These are phyloP conservation scores for Anthopleura xanthogrammica DNA, from an alignment of 92 coral and sea anemone genomes.

Conservation along the genomic window DNA sequence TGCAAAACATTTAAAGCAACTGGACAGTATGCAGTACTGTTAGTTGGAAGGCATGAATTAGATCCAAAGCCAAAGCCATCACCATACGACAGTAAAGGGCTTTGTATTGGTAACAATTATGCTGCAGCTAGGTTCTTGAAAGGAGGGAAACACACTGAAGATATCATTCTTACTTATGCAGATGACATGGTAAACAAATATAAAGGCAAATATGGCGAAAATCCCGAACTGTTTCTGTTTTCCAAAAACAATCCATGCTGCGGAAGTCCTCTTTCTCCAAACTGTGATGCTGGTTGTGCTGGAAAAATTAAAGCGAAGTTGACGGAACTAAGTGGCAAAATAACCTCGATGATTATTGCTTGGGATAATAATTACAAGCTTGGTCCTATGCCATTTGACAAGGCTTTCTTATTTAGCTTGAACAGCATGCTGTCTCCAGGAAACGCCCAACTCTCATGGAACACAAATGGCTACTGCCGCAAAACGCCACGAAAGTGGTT, in stretches of 20 bases:
- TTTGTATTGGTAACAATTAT: neutral
- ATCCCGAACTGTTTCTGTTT: neutral
- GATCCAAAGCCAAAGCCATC: neutral
- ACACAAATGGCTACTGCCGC: neutral
- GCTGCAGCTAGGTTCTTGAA: neutral
- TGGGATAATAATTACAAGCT: conserved; percentile 5
- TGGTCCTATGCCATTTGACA: neutral
- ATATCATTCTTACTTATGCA: neutral
- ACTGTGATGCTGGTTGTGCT: conserved; percentile 4
- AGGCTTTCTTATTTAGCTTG: conserved; percentile 5
- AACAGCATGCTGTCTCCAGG: conserved; percentile 10
- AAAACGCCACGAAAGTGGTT: neutral
- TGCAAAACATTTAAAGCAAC: neutral
- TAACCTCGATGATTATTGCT: neutral
- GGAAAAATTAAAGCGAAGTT: neutral
- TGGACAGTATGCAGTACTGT: neutral
- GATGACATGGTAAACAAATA: neutral
- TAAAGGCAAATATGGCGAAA: neutral
- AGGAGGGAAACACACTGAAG: conserved; percentile 1
- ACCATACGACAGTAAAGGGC: neutral
- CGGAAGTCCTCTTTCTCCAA: neutral
- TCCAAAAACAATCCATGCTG: conserved; percentile 1
- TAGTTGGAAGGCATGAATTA: conserved; percentile 5
- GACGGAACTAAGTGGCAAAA: neutral
- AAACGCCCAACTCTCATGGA: conserved; percentile 10